These are phyloP conservation scores for Sebastes iracundus DNA, from an alignment of 2,797 vertebrate genomes.

Conservation along the genomic window DNA sequence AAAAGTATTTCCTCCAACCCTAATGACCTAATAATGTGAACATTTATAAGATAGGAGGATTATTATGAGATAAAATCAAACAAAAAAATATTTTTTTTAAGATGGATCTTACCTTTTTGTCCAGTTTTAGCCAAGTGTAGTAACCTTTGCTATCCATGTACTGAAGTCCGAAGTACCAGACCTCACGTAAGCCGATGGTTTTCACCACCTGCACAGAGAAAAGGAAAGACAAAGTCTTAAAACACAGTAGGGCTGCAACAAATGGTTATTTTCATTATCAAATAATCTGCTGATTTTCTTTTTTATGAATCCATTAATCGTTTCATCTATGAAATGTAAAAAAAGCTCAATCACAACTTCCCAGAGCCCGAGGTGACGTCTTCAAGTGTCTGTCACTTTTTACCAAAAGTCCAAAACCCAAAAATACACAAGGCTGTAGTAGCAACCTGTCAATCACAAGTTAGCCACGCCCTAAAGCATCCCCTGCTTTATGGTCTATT, in stretches of 20 bases:
- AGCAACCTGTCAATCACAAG: too few relatives aligned
- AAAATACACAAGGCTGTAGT: accelerated
- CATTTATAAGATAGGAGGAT: background rate
- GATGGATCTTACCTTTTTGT: conserved; percentile 91
- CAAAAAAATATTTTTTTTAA: background rate
- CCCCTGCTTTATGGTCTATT: too few relatives aligned
- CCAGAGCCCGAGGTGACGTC: background rate
- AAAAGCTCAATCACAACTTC: background rate
- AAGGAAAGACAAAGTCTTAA: background rate
- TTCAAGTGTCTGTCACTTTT: background rate
- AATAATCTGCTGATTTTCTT: background rate
- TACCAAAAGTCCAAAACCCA: background rate
- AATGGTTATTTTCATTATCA: background rate
- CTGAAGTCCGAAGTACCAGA: conserved; percentile 98
- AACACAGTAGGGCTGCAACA: background rate
- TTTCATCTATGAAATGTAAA: background rate
- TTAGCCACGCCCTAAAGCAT: too few relatives aligned
- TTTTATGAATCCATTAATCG: background rate
- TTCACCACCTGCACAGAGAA: conserved; percentile 90
- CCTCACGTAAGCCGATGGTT: conserved; percentile 93
- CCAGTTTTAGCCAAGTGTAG: conserved; percentile 94
- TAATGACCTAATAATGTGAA: background rate
- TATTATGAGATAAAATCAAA: background rate
- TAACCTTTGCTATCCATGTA: conserved; percentile 93
- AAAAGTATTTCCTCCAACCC: background rate